Evolutionary conservation across 2,888 invertebrate species (phyloP).

Genomic region (Caprella mutica): DNA sequence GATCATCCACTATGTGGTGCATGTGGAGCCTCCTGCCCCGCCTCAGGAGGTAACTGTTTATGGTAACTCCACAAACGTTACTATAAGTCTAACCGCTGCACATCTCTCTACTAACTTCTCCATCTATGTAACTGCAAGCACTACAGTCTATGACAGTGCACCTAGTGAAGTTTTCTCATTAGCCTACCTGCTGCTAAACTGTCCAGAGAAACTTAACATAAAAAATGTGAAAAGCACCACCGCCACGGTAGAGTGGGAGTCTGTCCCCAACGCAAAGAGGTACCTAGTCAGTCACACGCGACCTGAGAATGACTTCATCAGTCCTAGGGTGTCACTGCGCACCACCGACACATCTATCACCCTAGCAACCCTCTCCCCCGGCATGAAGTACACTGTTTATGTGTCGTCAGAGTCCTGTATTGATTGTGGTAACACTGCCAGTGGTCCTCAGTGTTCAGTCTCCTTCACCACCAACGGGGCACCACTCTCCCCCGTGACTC

Average conservation of each 20-base stretch:
- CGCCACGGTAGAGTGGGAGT: slow-evolving; percentile 52
- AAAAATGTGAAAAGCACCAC: slow-evolving; percentile 38
- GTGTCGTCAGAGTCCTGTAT: slow-evolving; percentile 34
- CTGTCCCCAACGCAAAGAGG: slow-evolving; percentile 49
- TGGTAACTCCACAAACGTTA: neutral
- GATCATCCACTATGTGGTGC: slow-evolving; percentile 53
- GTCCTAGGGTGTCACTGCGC: neutral
- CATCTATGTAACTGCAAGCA: slow-evolving; percentile 54
- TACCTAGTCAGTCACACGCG: slow-evolving; percentile 47
- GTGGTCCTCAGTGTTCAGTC: slow-evolving; percentile 34
- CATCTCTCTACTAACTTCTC: neutral
- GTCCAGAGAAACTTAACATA: neutral
- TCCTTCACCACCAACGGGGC: slow-evolving; percentile 35
- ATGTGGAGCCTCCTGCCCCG: slow-evolving; percentile 7
- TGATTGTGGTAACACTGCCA: slow-evolving; percentile 19
- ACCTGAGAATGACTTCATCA: slow-evolving; percentile 17
- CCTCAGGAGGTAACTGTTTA: neutral
- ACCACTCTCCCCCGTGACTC: slow-evolving; percentile 33
- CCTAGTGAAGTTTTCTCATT: slow-evolving; percentile 3
- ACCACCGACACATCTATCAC: slow-evolving; percentile 2
- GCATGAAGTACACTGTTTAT: slow-evolving; percentile 48
- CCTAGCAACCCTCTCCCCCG: slow-evolving; percentile 50
- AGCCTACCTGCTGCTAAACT: neutral
- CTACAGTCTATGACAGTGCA: slow-evolving; percentile 49
- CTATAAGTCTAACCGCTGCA: neutral